phyloP scores from a whole-genome alignment of 2,113 vertebrate genomes.

The Eclectus roratus region DNA sequence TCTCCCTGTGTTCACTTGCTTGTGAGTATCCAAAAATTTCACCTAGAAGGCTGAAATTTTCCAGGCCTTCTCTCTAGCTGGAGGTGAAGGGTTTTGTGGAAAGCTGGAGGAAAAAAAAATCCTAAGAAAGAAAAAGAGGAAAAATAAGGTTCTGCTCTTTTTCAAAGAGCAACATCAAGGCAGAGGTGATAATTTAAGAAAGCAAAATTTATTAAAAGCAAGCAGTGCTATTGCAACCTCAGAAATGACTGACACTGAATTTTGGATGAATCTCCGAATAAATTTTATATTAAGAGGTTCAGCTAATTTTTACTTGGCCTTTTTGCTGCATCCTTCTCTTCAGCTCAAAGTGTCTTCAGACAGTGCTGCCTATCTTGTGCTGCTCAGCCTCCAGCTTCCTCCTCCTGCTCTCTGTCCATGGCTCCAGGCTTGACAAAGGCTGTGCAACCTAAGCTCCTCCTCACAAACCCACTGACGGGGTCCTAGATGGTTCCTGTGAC shows the following conservation, averaged over 20 bases:
- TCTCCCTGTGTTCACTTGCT: constrained; percentile 40
- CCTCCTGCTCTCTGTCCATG: neutral
- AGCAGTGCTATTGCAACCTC: neutral
- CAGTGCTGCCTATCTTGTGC: neutral
- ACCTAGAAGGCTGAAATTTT: constrained; percentile 57
- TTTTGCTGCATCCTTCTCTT: neutral
- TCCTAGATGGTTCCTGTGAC: neutral
- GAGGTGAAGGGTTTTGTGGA: constrained; percentile 4
- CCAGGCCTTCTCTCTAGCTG: constrained; percentile 26
- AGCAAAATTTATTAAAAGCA: neutral
- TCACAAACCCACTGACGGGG: accelerated
- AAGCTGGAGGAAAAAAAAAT: neutral
- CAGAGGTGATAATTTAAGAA: neutral
- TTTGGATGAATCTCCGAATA: neutral
- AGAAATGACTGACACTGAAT: neutral
- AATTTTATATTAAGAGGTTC: neutral
- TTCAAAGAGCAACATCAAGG: neutral
- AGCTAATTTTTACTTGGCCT: neutral
- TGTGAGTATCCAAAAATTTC: constrained; percentile 45
- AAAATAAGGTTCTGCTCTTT: neutral
- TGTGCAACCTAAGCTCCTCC: neutral
- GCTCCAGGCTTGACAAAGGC: neutral
- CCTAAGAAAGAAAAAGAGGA: neutral
- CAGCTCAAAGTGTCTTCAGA: neutral
- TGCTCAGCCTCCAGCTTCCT: neutral